A percentile compares a stretch with the other conserved stretches of the same genome.
Evolutionary conservation across 2,113 vertebrate species (phyloP).

Genomic region (Solea senegalensis): DNA sequence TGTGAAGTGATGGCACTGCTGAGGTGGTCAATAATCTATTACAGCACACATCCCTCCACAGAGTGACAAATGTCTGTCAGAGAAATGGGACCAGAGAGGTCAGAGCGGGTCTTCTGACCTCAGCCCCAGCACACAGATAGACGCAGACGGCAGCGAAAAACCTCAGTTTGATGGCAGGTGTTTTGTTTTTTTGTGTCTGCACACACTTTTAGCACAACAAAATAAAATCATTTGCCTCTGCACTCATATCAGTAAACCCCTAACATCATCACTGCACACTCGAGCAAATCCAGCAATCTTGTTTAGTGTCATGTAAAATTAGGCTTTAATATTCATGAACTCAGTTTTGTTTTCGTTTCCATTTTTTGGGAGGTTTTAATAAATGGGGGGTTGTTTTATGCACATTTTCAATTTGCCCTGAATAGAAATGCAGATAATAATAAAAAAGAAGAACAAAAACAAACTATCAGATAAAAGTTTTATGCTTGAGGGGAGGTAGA

Average conservation of each 20-base stretch:
- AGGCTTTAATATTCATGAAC: slow-evolving; percentile 35
- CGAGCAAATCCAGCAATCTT: slow-evolving; percentile 12
- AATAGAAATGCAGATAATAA: no score
- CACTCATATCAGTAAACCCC: slow-evolving; percentile 30
- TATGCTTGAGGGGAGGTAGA: no score
- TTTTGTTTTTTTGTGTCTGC: slow-evolving; percentile 6
- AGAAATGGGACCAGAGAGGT: slow-evolving; percentile 82
- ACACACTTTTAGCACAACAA: slow-evolving; percentile 19
- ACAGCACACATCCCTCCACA: slow-evolving; percentile 74
- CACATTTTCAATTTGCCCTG: no score
- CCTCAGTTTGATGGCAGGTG: slow-evolving; percentile 19
- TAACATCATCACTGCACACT: slow-evolving; percentile 13
- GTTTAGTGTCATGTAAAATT: slow-evolving; percentile 37
- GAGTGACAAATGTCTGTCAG: slow-evolving; percentile 86
- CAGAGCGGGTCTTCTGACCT: slow-evolving; percentile 79
- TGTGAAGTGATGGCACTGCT: slow-evolving; percentile 77
- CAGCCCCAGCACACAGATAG: slow-evolving; percentile 39
- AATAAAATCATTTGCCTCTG: slow-evolving; percentile 27
- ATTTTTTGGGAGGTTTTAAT: no score
- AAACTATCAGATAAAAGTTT: no score
- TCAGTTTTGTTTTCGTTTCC: not conserved
- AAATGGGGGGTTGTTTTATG: no score
- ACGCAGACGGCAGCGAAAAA: slow-evolving; percentile 16
- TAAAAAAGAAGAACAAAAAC: no score
- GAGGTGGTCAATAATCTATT: slow-evolving; percentile 87